Percentiles rank a stretch among this genome's conserved stretches.
phyloP scores from a whole-genome alignment of 2,797 vertebrate genomes.

The Siniperca scherzeri region DNA sequence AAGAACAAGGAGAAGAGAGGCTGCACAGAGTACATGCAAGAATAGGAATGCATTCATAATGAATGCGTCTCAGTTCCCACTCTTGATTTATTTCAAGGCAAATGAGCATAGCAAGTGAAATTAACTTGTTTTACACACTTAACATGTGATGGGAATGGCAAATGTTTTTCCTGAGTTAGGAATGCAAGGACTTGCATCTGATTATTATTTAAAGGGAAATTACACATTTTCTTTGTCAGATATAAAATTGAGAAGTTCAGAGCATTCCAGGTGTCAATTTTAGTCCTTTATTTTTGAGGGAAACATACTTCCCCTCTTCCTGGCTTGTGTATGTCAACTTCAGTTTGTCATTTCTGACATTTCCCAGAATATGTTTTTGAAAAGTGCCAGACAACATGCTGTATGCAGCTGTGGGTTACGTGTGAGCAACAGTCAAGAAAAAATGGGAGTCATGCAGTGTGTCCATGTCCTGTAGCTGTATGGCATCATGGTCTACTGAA shows the following conservation, averaged over 20 bases:
- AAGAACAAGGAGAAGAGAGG: conserved; percentile 56
- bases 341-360: conserved; percentile 60
- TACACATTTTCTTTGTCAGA: background rate
- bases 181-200: background rate
- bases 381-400: conserved; percentile 35
- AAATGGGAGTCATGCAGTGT: conserved; percentile 13
- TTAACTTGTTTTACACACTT: conserved; percentile 53
- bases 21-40: conserved; percentile 37
- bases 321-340: conserved; percentile 20
- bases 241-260: background rate
- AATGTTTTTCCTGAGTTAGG: background rate
- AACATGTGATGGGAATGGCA: conserved; percentile 19
- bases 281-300: background rate
- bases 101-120: conserved; percentile 21
- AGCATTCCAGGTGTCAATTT: background rate
- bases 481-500: conserved; percentile 42
- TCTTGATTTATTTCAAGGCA: conserved; percentile 60
- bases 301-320: background rate
- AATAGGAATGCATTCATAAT: conserved; percentile 64
- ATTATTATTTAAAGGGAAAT: conserved; percentile 23
- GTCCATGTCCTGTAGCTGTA: conserved; percentile 23
- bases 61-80: conserved; percentile 39
- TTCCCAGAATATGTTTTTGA: conserved; percentile 36
- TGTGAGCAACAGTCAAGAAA: conserved; percentile 24
- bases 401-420: conserved; percentile 30